A percentile compares a stretch with the other conserved stretches of the same genome.
Evolutionary conservation across 2,888 invertebrate genomes (phyloP).

Genomic region (Acanthopleura granulata): DNA sequence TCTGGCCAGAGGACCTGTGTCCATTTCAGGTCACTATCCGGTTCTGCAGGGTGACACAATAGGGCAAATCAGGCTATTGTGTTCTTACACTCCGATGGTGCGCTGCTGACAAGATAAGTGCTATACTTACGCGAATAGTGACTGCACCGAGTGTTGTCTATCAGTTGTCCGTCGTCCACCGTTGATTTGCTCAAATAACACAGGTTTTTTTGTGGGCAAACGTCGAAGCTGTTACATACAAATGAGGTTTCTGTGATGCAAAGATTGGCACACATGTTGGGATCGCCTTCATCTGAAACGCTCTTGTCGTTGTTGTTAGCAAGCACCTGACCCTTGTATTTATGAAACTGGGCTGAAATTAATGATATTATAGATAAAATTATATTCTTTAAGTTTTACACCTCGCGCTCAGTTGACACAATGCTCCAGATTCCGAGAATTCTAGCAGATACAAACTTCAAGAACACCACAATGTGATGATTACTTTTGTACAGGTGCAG

Average conservation of each 20-base stretch:
- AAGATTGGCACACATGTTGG: conserved; percentile 41
- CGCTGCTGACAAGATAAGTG: too few relatives aligned
- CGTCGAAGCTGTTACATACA: conserved; percentile 53
- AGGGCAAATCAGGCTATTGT: too few relatives aligned
- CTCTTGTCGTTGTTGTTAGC: conserved; percentile 39
- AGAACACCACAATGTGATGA: too few relatives aligned
- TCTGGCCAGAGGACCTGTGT: too few relatives aligned
- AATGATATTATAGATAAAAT: background rate
- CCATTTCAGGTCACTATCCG: too few relatives aligned
- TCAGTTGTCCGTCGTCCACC: conserved; percentile 34
- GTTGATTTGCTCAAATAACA: conserved; percentile 45
- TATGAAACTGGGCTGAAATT: conserved; percentile 30
- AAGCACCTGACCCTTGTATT: conserved; percentile 32
- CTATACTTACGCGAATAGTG: conserved; percentile 47
- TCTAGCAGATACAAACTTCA: too few relatives aligned
- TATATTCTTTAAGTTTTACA: too few relatives aligned
- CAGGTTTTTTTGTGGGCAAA: conserved; percentile 36
- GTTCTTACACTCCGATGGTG: too few relatives aligned
- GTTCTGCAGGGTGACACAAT: too few relatives aligned
- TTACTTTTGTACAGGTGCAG: too few relatives aligned
- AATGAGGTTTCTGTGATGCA: conserved; percentile 38
- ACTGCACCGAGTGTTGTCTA: conserved; percentile 35
- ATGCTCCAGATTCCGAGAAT: too few relatives aligned
- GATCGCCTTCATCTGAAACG: conserved; percentile 27
- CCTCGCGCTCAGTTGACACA: too few relatives aligned